These are phyloP conservation scores for Spodoptera litura DNA, from an alignment of 1,140 invertebrate genomes.

Conservation along the genomic window DNA sequence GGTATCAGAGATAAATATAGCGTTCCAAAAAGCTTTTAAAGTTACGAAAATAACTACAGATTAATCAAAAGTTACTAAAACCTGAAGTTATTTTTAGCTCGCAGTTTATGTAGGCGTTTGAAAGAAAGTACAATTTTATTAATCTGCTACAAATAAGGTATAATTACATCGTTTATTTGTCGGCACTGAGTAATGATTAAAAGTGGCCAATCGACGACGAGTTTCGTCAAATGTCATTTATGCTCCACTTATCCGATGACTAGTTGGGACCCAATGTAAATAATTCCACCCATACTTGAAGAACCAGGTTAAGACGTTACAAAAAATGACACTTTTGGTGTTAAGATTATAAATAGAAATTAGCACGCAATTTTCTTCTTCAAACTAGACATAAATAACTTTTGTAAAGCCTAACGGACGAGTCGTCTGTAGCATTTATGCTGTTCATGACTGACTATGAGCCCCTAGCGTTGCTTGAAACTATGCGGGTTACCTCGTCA, in stretches of 20 bases:
- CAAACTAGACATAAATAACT: not conserved
- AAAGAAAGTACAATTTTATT: too few species aligned
- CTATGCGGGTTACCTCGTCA: too few species aligned
- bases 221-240: conserved; percentile 28
- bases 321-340: not conserved
- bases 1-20: too few species aligned
- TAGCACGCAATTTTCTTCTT: not conserved
- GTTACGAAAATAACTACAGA: too few species aligned
- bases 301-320: not conserved
- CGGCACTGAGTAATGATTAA: not conserved
- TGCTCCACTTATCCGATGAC: conserved; percentile 8
- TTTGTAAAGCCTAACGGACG: too few species aligned
- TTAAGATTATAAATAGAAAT: not conserved
- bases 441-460: too few species aligned
- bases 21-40: too few species aligned
- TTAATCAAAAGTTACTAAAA: too few species aligned
- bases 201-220: conserved; percentile 1
- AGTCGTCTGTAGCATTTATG: too few species aligned
- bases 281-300: not conserved
- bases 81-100: too few species aligned
- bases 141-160: not conserved
- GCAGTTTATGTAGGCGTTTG: too few species aligned
- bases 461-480: too few species aligned
- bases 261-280: not conserved
- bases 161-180: not conserved